Conservation (phyloP, 2,888 invertebrate genomes). For the Polylopha cassiicola region DNA sequence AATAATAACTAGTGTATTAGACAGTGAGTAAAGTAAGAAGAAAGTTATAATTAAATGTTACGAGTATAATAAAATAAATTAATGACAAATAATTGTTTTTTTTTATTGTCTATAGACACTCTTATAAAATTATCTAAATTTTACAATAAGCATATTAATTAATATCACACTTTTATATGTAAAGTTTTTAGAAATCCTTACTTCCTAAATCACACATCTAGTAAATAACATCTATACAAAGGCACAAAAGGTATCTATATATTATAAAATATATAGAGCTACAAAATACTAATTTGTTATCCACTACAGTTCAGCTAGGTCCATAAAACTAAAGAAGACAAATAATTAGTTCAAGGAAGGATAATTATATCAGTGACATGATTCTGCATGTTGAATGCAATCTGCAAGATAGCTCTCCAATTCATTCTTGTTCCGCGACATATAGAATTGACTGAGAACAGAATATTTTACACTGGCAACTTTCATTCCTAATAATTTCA, state of each 20-base stretch:
- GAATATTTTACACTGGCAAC: slow-evolving; percentile 78
- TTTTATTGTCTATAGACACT: slow-evolving; percentile 22
- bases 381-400: slow-evolving; percentile 53
- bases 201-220: not conserved
- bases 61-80: slow-evolving; percentile 73
- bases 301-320: too few relatives aligned
- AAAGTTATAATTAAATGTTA: slow-evolving; percentile 60
- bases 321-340: too few relatives aligned
- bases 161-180: too few relatives aligned
- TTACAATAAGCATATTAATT: too few relatives aligned
- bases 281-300: not conserved
- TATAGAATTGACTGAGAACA: slow-evolving; percentile 64
- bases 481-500: slow-evolving; percentile 79
- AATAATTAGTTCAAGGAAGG: slow-evolving; percentile 17
- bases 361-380: slow-evolving; percentile 29
- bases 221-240: too few relatives aligned
- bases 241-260: too few relatives aligned
- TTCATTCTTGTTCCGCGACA: slow-evolving; percentile 60
- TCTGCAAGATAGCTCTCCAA: slow-evolving; percentile 72
- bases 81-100: slow-evolving; percentile 42
- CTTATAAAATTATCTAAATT: slow-evolving; percentile 12
- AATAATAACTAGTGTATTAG: slow-evolving; percentile 74
- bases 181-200: too few relatives aligned
- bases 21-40: slow-evolving; percentile 66
- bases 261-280: not conserved